Percentiles rank a stretch among this genome's conserved stretches.
These are phyloP conservation scores for Harpalus rufipes DNA, from an alignment of 2,888 invertebrate genomes.

Conservation along the genomic window DNA sequence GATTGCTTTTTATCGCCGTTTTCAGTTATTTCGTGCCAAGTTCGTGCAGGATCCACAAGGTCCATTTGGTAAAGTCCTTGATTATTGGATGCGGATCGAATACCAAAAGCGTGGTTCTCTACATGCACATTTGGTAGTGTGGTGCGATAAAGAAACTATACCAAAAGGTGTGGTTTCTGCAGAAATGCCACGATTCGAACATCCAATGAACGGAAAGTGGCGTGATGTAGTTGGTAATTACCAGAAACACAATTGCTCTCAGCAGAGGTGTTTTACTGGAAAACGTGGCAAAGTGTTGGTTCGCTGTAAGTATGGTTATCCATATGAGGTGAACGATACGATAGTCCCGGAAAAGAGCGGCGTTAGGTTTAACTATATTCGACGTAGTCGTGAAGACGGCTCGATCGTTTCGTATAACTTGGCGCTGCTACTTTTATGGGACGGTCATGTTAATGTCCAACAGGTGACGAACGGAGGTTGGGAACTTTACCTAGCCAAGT, in stretches of 20 bases:
- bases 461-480: constrained; percentile 3
- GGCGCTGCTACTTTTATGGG: background rate
- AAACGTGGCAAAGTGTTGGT: background rate
- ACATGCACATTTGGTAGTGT: constrained; percentile 14
- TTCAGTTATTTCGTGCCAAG: background rate
- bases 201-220: constrained; percentile 29
- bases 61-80: constrained; percentile 9
- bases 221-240: constrained; percentile 1
- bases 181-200: constrained; percentile 12
- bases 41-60: background rate
- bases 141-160: background rate
- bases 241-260: background rate
- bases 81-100: constrained; percentile 10
- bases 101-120: constrained; percentile 31
- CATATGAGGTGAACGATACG: constrained; percentile 6
- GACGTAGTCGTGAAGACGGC: background rate
- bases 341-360: background rate
- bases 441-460: background rate
- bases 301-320: constrained; percentile 12
- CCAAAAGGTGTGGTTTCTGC: constrained; percentile 1
- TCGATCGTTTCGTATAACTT: background rate
- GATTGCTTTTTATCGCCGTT: background rate
- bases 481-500: background rate
- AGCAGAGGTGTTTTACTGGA: constrained; percentile 11
- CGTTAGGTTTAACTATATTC: background rate